Evolutionary conservation across 2,797 vertebrate species (phyloP).

Genomic region (Premnoplex brunnescens): DNA sequence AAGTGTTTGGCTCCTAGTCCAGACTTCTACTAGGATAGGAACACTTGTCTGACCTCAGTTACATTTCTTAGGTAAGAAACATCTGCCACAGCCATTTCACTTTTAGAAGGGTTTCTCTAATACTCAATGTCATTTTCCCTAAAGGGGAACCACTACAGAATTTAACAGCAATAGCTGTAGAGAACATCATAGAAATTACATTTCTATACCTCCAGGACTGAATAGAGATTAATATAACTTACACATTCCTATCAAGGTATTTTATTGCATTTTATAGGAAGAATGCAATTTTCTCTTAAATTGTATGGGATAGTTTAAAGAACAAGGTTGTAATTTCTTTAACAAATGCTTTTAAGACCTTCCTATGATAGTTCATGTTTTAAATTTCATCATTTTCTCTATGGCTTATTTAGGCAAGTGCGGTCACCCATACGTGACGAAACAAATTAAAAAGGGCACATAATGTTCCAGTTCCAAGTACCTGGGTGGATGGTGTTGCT

Average conservation of each 20-base stretch:
- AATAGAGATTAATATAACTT: slow-evolving; percentile 39
- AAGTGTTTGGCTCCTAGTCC: not conserved
- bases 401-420: slow-evolving; percentile 47
- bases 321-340: slow-evolving; percentile 58
- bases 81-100: not conserved
- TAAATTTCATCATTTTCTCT: slow-evolving; percentile 37
- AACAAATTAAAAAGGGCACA: slow-evolving; percentile 33
- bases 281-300: slow-evolving; percentile 49
- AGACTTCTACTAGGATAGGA: not conserved
- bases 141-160: slow-evolving; percentile 2
- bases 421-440: not conserved
- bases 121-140: slow-evolving; percentile 11
- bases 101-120: not conserved
- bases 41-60: not conserved
- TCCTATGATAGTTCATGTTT: not conserved
- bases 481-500: not conserved
- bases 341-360: slow-evolving; percentile 55
- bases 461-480: not conserved
- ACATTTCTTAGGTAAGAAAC: not conserved
- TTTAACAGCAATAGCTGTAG: slow-evolving; percentile 39
- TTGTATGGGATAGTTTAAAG: slow-evolving; percentile 46
- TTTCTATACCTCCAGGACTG: slow-evolving; percentile 42
- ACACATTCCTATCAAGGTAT: not conserved
- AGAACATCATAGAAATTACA: slow-evolving; percentile 48
- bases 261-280: slow-evolving; percentile 51